Evolutionary conservation across 2,113 vertebrate species (phyloP).

Genomic region (Periophthalmodon schlosseri): DNA sequence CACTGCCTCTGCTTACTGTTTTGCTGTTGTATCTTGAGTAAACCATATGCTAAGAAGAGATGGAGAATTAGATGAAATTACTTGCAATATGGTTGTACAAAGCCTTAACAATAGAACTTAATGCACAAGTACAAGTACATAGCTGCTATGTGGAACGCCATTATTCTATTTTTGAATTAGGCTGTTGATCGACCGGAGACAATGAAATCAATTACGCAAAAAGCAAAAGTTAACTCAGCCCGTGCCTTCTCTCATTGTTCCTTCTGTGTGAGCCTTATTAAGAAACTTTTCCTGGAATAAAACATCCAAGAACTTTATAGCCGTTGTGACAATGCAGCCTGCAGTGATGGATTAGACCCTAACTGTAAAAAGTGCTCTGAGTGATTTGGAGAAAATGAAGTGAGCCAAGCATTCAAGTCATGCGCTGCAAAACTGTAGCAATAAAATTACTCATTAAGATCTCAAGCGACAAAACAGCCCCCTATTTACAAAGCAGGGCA

Average conservation of each 20-base stretch:
- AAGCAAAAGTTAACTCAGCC: not conserved
- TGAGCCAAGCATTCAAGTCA: conserved; percentile 1
- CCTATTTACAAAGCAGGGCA: conserved; percentile 9
- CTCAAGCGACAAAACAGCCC: not conserved
- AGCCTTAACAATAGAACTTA: not conserved
- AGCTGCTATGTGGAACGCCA: not conserved
- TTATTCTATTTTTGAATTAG: not conserved
- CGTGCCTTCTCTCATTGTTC: not conserved
- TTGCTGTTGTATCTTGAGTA: not conserved
- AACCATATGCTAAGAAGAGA: not conserved
- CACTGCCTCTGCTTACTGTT: conserved; percentile 1
- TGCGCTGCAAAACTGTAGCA: not conserved
- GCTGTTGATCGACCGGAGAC: conserved; percentile 7
- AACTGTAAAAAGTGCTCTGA: conserved; percentile 19
- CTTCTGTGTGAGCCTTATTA: not conserved
- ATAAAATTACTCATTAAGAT: conserved; percentile 13
- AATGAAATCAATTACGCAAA: conserved; percentile 4
- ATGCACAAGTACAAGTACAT: not conserved
- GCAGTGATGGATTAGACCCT: conserved; percentile 13
- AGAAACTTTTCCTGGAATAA: conserved; percentile 11
- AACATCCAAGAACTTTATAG: conserved; percentile 12
- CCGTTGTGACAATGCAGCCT: conserved; percentile 4
- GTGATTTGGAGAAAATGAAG: conserved; percentile 13
- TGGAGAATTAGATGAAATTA: not conserved
- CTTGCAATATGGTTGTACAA: not conserved